Conservation (phyloP, 1,140 invertebrate genomes). For the Temnothorax longispinosus region DNA sequence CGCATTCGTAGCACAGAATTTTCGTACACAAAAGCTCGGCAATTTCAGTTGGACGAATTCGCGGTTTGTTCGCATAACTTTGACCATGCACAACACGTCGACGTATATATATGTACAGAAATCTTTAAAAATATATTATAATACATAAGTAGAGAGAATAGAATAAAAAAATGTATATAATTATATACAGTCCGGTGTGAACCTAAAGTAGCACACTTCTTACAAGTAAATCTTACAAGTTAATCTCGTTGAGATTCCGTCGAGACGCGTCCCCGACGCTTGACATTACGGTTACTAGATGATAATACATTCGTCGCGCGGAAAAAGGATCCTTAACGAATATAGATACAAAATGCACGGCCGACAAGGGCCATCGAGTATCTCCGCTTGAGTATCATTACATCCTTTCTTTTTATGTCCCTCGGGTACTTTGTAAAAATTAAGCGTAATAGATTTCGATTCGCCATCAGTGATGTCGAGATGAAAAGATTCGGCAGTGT, state of each 20-base stretch:
- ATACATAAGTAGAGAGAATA: slow-evolving; percentile 73
- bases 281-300: slow-evolving; percentile 2
- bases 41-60: slow-evolving; percentile 82
- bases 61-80: slow-evolving; percentile 56
- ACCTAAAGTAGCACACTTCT: slow-evolving; percentile 58
- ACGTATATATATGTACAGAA: slow-evolving; percentile 76
- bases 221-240: slow-evolving; percentile 63
- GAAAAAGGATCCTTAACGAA: slow-evolving; percentile 26
- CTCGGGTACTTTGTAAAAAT: slow-evolving; percentile 1
- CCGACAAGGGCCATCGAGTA: neutral
- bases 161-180: slow-evolving; percentile 73
- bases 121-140: slow-evolving; percentile 79
- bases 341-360: neutral
- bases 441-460: slow-evolving; percentile 52
- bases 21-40: slow-evolving; percentile 82
- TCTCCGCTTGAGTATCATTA: slow-evolving; percentile 53
- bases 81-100: slow-evolving; percentile 57
- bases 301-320: slow-evolving; percentile 16
- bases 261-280: neutral
- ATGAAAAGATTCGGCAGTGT: slow-evolving; percentile 7
- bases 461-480: slow-evolving; percentile 31
- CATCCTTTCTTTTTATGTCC: slow-evolving; percentile 7
- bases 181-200: slow-evolving; percentile 75
- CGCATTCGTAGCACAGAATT: slow-evolving; percentile 22
- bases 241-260: slow-evolving; percentile 57